Conservation (phyloP, 2,888 invertebrate species). For the Philereme transversata region DNA sequence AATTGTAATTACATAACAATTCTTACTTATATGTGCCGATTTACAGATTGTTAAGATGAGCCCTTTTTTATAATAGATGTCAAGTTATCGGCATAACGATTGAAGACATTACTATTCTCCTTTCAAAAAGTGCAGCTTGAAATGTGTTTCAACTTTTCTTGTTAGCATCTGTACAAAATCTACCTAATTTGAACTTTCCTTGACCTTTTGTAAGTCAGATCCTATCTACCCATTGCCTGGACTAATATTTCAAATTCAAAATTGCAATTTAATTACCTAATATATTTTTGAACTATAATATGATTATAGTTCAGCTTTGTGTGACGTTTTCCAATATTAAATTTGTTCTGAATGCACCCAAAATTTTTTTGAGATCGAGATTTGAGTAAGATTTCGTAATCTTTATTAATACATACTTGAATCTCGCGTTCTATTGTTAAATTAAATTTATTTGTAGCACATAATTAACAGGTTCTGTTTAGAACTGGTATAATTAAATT, state of each 20-base stretch:
- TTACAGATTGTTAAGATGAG: too few relatives aligned
- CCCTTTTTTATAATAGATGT: too few relatives aligned
- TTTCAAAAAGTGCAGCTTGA: too few relatives aligned
- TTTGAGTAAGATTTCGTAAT: constrained; percentile 3
- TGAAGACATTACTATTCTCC: too few relatives aligned
- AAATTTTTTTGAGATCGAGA: neutral
- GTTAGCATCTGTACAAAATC: too few relatives aligned
- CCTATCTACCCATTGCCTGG: too few relatives aligned
- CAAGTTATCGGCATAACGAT: too few relatives aligned
- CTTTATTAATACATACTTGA: constrained; percentile 9
- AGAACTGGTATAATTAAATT: neutral
- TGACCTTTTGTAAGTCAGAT: too few relatives aligned
- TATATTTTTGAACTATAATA: constrained; percentile 41
- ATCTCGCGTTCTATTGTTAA: constrained; percentile 17
- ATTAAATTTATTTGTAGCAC: neutral
- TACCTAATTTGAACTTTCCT: too few relatives aligned
- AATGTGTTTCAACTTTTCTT: too few relatives aligned
- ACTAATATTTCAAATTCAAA: neutral
- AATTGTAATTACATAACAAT: too few relatives aligned
- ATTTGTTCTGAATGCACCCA: constrained; percentile 3
- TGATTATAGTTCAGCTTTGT: constrained; percentile 44
- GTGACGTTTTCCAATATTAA: constrained; percentile 1
- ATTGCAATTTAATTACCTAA: neutral
- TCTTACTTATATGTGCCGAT: too few relatives aligned
- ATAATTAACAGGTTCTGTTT: constrained; percentile 4